Evolutionary conservation across 2,113 vertebrate genomes (phyloP), one percentile per base, ranked within the genome.

Genomic region (Lampris incognitus): DNA sequence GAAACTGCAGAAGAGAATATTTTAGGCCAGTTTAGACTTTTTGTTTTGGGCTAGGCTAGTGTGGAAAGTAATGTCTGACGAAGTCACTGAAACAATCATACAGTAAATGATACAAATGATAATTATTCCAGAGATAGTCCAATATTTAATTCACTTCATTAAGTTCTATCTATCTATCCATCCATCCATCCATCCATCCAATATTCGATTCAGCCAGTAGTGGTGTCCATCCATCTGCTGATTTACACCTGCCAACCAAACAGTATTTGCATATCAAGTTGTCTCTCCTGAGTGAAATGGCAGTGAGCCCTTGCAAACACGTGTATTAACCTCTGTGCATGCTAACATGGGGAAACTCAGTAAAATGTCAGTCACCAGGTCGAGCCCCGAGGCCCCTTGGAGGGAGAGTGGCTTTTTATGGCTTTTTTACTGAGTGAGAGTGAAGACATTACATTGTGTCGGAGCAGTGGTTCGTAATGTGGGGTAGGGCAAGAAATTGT

Each of bases 341-440:
- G 24, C 24, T 24, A 24, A 24, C 24, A 24, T 24, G 24, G 76
- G 82, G 76, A 79, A 78, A 67, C 42, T 63, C 37, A 7, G 39
- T 63, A 40, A 78, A 59, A 78, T 42, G 2, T 52, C 39, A 55
- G 11, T 39, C 72, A 10, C 67, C 2, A 74, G 51, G 56, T 66
- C 41, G 2, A 66, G 74, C 79, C 66, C 38, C 24, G 24, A 77
- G 44, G 5, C 59, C 68, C 39, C 72, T 11, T 41, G 57, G 50
- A 41, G 78, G 66, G 80, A 7, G 36, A 66, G 57, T 75, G 55
- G 62, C 56, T 41, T 42, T 77, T 83, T 54, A 68, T 40, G 60
- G 67, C 9, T 55, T 57, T 81, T 84, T 61, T 46, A 39, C 42
- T 51, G 52, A 69, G 60, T 60, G 59, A 24, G 65, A n/a, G 40